Conservation (phyloP, 2,888 invertebrate genomes). For the Therioaphis trifolii region DNA sequence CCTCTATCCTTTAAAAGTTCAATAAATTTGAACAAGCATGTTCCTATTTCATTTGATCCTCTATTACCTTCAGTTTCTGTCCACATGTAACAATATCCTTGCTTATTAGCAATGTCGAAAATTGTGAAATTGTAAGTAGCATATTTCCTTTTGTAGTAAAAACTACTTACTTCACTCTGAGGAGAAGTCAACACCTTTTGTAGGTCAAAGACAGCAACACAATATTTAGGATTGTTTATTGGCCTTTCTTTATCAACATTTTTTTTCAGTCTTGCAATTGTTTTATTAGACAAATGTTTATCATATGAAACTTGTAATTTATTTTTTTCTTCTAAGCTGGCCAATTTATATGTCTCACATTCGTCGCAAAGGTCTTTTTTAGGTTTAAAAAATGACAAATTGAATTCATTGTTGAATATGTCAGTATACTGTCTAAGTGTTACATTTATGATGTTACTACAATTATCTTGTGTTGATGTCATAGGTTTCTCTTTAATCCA, state of each 20-base stretch:
- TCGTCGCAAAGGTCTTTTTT: neutral
- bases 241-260: no score
- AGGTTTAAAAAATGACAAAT: no score
- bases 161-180: neutral
- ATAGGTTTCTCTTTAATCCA: slow-evolving; percentile 1
- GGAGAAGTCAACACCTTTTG: no score
- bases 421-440: neutral
- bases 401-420: neutral
- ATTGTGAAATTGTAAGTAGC: slow-evolving; percentile 1
- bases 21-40: neutral
- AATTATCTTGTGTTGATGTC: neutral
- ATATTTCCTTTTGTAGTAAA: neutral
- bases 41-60: neutral
- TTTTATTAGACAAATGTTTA: neutral
- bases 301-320: neutral
- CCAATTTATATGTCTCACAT: neutral
- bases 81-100: slow-evolving; percentile 13
- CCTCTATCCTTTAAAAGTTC: neutral
- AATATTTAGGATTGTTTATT: no score
- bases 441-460: neutral
- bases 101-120: neutral
- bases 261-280: no score
- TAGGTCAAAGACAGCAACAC: no score
- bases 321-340: neutral
- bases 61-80: neutral